Percentiles rank a stretch among this genome's conserved stretches.
phyloP scores from a whole-genome alignment of 2,797 vertebrate genomes.

The Urocyon cinereoargenteus region DNA sequence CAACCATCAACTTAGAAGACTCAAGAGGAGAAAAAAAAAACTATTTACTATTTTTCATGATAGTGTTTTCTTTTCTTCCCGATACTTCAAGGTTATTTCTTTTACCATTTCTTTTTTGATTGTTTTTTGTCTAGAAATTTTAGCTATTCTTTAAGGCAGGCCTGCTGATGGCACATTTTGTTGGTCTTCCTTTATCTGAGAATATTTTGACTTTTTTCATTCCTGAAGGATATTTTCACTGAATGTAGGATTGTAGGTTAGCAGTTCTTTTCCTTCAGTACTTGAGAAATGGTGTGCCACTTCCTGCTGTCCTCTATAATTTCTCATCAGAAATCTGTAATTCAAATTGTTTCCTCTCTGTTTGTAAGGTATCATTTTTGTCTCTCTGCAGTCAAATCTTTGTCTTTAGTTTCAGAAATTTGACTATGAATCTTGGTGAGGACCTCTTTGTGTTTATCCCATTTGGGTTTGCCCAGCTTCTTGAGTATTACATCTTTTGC shows the following conservation, averaged over 20 bases:
- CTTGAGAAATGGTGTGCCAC: not conserved
- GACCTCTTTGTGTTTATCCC: not conserved
- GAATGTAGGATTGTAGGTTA: not conserved
- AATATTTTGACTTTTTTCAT: not conserved
- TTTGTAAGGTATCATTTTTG: not conserved
- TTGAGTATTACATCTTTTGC: not conserved
- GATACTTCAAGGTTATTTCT: not conserved
- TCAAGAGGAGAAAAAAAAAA: not conserved
- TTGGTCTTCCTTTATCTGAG: not conserved
- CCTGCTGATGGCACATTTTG: not conserved
- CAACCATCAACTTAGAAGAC: not conserved
- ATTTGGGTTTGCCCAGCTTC: not conserved
- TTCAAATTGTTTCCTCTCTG: not conserved
- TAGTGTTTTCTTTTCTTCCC: not conserved
- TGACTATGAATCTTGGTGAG: not conserved
- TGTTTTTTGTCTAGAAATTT: not conserved
- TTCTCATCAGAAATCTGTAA: not conserved
- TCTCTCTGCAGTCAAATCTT: not conserved
- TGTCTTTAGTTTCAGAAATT: conserved; percentile 1
- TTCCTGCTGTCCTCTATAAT: not conserved
- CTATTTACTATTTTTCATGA: not conserved
- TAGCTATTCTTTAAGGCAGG: not conserved
- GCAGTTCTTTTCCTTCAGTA: not conserved
- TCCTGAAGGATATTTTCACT: not conserved
- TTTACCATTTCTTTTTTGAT: not conserved